Base-by-base conservation (phyloP, 1,140 invertebrate species). In the Drosophila repletoides region DNA sequence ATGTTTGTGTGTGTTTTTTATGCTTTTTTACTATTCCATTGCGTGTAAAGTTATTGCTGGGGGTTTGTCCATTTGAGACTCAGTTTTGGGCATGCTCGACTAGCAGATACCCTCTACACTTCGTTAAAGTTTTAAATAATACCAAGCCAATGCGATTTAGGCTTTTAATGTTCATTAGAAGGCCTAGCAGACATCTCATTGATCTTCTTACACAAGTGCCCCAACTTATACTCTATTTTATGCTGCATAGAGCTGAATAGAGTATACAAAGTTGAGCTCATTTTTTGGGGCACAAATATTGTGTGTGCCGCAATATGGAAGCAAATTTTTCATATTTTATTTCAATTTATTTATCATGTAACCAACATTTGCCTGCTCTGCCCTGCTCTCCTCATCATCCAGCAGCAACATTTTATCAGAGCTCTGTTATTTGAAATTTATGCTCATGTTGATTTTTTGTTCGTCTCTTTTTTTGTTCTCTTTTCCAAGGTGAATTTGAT, bases 261-360 rank as follows among this genome's bases (percentile, higher is more conserved):
- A n/a, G n/a, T n/a, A n/a, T n/a, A n/a, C n/a, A n/a, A n/a, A n/a
- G n/a, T 21, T 41, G 4, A 7, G 29, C 5, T 22, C 12, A n/a
- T 29, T 48, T 52, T 65, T 66, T 64, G 34, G 28, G 38, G 29
- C 38, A 36, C 60, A 63, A 49, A 34, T 74, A 36, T 72, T 58
- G 21, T 72, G 58, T 61, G 40, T 74, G 55, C 43, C 51, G 31
- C 19, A 28, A 46, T 63, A 22, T 75, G n/a, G 55, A 66, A 46
- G 64, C 46, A 67, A 45, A 68, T 71, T 58, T 64, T 59, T 58
- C 38, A 40, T 34, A 68, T 63, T 74, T 70, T 51, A 70, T 60
- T 77, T 59, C 64, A 70, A 71, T 84, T 74, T 77, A 76, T 83
- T 73, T 74, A 84, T 75, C 53, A 80, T 75, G 51, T 76, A 40